Evolutionary conservation across 2,797 vertebrate species (phyloP), one percentile per base, ranked within the genome.

Genomic region (Cryptoprocta ferox): DNA sequence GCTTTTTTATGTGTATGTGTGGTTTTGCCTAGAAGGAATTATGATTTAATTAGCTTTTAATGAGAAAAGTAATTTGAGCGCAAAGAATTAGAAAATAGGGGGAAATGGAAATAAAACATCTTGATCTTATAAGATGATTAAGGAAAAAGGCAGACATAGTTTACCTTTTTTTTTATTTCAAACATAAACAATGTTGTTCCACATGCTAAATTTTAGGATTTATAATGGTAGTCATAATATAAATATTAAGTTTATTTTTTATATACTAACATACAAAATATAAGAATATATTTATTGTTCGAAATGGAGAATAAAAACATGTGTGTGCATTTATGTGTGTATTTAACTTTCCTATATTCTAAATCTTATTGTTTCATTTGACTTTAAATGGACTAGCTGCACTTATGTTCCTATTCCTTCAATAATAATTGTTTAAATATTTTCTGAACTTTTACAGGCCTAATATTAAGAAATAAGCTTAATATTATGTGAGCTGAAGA

Each of bases 31-130:
- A 45, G 63, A 95, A 98, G 96, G 89, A 96, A 97, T 98, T 98
- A 98, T 97, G 87, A 97, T 95, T 97, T 96, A 94, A 94, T 98
- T 97, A 98, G 85, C 48, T 98, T 98, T 98, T 98, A 98, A 98
- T 97, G 92, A 96, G 96, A 96, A 97, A 97, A 92, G 83, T 94
- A 98, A 97, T 90, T 95, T 95, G 66, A 97, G 80, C 80, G 96
- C n/a, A 89, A 97, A 97, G 73, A 96, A 96, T 84, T 81, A 96
- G 90, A 97, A 97, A 96, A 96, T 37, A 85, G 37, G 30, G n/a
- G 83, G 16, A 96, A 96, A 81, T 83, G 70, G 75, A 97, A 97
- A 96, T 93, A 96, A 95, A 98, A 97, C 21, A 80, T 94, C 53
- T 96, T 94, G 85, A 76, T 88, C 21, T 75, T 92, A 78, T 59